A percentile compares a stretch with the other conserved stretches of the same genome.
phyloP scores from a whole-genome alignment of 2,797 vertebrate species.

The Epinephelus coioides region DNA sequence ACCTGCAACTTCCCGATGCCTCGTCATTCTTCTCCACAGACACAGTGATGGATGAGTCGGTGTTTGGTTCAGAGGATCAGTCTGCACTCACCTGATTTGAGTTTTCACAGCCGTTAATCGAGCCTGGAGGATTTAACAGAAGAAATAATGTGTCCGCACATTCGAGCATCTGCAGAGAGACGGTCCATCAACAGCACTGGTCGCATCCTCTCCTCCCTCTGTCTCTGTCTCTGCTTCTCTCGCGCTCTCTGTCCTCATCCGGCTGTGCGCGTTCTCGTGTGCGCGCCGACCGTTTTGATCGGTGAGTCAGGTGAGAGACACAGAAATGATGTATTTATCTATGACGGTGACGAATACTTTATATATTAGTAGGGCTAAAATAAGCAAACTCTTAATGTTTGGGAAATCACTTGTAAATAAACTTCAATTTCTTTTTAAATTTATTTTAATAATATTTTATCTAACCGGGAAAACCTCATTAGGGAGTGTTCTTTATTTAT shows the following conservation, averaged over 20 bases:
- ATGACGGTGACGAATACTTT: too few relatives aligned
- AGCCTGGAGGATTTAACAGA: not conserved
- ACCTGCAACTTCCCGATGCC: constrained; percentile 46
- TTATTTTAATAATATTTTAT: too few relatives aligned
- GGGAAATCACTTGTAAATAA: too few relatives aligned
- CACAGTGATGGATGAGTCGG: not conserved
- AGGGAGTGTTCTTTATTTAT: too few relatives aligned
- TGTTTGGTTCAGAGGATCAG: fast-evolving
- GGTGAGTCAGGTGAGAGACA: constrained; percentile 12
- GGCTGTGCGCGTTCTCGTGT: constrained; percentile 26
- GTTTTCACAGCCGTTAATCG: not conserved
- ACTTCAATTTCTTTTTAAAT: too few relatives aligned
- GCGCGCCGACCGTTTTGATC: not conserved
- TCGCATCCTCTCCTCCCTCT: constrained; percentile 36
- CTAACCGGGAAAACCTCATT: too few relatives aligned
- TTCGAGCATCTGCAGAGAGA: constrained; percentile 30
- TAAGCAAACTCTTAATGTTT: too few relatives aligned
- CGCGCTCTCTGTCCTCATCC: not conserved
- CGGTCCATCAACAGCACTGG: not conserved
- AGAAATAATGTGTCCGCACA: not conserved
- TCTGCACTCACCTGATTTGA: constrained; percentile 36
- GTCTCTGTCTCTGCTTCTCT: not conserved
- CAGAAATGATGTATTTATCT: not conserved
- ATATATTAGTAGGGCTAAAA: too few relatives aligned
- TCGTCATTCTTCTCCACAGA: constrained; percentile 9